phyloP scores from a whole-genome alignment of 2,888 invertebrate species.

The Apoderus coryli region DNA sequence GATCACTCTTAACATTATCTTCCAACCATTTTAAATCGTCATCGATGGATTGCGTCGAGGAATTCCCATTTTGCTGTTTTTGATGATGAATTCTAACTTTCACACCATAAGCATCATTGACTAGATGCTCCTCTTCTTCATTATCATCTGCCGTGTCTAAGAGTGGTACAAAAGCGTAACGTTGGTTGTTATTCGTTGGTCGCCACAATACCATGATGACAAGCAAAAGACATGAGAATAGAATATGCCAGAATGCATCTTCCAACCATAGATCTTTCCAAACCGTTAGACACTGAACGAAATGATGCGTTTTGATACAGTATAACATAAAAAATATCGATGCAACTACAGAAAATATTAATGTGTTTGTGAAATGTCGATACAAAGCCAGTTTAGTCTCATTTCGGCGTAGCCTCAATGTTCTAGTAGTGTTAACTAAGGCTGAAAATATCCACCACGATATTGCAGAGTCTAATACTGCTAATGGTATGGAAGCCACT shows the following conservation, averaged over 20 bases:
- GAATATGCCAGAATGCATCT: conserved; percentile 89
- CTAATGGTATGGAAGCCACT: conserved; percentile 73
- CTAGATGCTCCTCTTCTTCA: conserved; percentile 73
- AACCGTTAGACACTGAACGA: conserved; percentile 61
- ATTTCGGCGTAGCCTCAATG: conserved; percentile 75
- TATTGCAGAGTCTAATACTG: conserved; percentile 71
- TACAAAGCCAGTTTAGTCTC: conserved; percentile 80
- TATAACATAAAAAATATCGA: conserved; percentile 90
- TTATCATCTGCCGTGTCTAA: conserved; percentile 64
- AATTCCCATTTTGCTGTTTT: conserved; percentile 19
- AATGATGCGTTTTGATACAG: conserved; percentile 68
- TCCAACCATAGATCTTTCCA: conserved; percentile 93
- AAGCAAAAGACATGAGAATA: conserved; percentile 74
- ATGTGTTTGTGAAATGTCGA: conserved; percentile 85
- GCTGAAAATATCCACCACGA: conserved; percentile 92
- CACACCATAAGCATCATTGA: conserved; percentile 75
- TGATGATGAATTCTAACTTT: conserved; percentile 45
- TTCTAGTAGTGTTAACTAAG: conserved; percentile 79
- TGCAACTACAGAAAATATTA: conserved; percentile 80
- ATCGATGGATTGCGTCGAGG: conserved; percentile 43
- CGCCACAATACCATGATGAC: conserved; percentile 94
- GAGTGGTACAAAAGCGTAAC: conserved; percentile 86
- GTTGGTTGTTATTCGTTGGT: conserved; percentile 89
- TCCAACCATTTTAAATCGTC: conserved; percentile 86
- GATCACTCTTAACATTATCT: conserved; percentile 72